Percentiles rank a stretch among this genome's conserved stretches.
phyloP scores from a whole-genome alignment of 2,113 vertebrate species.

The Muntiacus muntjak region DNA sequence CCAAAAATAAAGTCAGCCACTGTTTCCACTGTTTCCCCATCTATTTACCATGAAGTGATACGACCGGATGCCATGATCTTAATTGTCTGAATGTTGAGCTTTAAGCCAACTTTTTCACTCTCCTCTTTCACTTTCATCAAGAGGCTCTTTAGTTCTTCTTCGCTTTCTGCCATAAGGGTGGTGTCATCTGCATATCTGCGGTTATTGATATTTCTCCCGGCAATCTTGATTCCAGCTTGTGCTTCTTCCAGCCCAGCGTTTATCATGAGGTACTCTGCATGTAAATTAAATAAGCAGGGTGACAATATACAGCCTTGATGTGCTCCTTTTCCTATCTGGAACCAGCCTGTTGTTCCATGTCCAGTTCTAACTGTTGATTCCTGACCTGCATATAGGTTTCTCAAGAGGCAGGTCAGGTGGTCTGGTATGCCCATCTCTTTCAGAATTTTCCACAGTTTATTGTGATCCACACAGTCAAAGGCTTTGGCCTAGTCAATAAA shows the following conservation, averaged over 20 bases:
- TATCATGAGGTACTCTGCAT: background rate
- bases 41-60: too few species aligned
- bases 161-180: background rate
- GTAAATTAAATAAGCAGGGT: too few species aligned
- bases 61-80: too few species aligned
- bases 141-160: background rate
- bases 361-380: background rate
- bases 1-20: too few species aligned
- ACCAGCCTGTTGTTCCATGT: background rate
- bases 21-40: too few species aligned
- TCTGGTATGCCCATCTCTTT: background rate
- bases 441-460: background rate
- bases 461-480: background rate
- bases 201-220: background rate
- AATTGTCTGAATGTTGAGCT: too few species aligned
- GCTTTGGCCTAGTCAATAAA: background rate
- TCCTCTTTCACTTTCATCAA: background rate
- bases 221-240: background rate
- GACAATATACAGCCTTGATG: too few species aligned
- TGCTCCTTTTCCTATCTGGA: background rate
- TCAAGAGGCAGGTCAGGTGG: background rate
- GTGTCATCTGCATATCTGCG: background rate
- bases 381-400: background rate
- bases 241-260: accelerated
- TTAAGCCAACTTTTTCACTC: too few species aligned